Evolutionary conservation across 2,888 invertebrate species (phyloP).

Genomic region (Artemia sinica): DNA sequence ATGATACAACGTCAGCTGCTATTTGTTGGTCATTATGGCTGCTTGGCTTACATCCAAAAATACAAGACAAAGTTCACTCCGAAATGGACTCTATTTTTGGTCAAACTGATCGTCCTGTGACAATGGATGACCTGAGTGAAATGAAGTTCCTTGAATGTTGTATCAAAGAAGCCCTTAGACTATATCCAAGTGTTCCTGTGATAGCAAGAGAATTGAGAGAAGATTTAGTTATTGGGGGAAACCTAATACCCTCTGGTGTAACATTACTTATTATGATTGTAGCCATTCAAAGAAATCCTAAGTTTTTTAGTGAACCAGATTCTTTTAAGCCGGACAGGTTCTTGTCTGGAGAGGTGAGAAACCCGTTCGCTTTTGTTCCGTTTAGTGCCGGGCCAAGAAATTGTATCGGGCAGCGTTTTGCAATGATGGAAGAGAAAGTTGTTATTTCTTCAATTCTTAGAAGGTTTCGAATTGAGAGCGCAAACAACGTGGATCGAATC

Average conservation of each 20-base stretch:
- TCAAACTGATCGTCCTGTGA: constrained; percentile 30
- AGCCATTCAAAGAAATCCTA: constrained; percentile 35
- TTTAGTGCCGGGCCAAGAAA: constrained; percentile 36
- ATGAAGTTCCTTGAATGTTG: constrained; percentile 26
- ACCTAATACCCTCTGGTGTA: constrained; percentile 25
- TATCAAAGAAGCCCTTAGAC: constrained; percentile 26
- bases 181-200: constrained; percentile 26
- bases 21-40: constrained; percentile 39
- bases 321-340: constrained; percentile 39
- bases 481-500: constrained; percentile 41
- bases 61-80: constrained; percentile 32
- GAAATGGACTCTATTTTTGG: constrained; percentile 36
- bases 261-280: constrained; percentile 27
- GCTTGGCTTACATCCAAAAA: constrained; percentile 36
- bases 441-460: constrained; percentile 41
- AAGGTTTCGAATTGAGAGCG: constrained; percentile 39
- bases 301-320: constrained; percentile 37
- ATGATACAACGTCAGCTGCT: constrained; percentile 42
- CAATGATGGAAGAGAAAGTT: constrained; percentile 41
- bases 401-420: constrained; percentile 40
- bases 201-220: constrained; percentile 24
- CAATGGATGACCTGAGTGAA: constrained; percentile 21
- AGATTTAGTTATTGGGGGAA: constrained; percentile 23
- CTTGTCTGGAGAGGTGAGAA: constrained; percentile 33
- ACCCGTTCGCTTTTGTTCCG: constrained; percentile 34